Conservation (phyloP, 2,888 invertebrate species). For the Sialis lutaria region DNA sequence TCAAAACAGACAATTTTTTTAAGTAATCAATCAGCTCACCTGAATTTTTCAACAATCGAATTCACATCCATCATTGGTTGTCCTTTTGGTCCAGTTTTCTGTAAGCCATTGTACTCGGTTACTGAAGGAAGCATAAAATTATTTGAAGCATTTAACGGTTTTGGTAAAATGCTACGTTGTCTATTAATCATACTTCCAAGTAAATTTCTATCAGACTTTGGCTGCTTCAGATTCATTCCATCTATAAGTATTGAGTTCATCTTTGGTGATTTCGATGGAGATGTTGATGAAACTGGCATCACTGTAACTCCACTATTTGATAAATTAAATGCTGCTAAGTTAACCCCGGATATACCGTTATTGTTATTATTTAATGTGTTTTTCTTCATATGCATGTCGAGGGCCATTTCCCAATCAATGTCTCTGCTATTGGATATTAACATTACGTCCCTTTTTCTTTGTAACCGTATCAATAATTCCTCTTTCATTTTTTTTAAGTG, state of each 20-base stretch:
- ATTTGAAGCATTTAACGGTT: conserved; percentile 13
- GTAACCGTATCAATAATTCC: conserved; percentile 53
- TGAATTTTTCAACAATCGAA: conserved; percentile 42
- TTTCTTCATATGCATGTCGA: conserved; percentile 9
- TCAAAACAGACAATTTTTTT: no score
- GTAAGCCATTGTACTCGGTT: conserved; percentile 1
- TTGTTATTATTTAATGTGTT: background rate
- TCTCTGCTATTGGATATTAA: conserved; percentile 11
- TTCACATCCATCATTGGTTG: conserved; percentile 63
- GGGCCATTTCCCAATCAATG: conserved; percentile 6
- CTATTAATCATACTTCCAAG: background rate
- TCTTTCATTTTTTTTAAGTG: conserved; percentile 73
- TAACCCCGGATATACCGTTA: background rate
- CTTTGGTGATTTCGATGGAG: background rate
- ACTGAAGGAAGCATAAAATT: background rate
- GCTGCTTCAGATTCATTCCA: background rate
- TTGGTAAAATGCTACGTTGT: conserved; percentile 24
- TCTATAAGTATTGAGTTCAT: background rate
- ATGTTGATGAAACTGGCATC: conserved; percentile 1
- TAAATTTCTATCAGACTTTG: background rate
- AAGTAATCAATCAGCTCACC: background rate
- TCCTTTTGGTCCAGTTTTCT: conserved; percentile 5
- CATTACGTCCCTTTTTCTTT: conserved; percentile 49
- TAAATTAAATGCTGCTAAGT: background rate
- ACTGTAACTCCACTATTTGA: conserved; percentile 4